phyloP scores from a whole-genome alignment of 2,113 vertebrate species.

The Oreamnos americanus region DNA sequence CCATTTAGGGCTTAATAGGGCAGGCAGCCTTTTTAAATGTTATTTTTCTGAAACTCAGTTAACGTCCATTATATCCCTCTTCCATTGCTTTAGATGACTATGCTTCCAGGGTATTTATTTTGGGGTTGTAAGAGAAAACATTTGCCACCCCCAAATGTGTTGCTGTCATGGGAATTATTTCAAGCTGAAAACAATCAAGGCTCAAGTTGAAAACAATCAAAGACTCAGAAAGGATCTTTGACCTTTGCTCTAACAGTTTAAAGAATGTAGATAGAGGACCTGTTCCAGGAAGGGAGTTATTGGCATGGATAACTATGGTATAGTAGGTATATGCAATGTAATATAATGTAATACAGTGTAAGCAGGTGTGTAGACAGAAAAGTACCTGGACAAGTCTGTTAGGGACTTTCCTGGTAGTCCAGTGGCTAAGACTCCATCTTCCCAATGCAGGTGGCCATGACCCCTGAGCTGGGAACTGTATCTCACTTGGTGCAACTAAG shows the following conservation, averaged over 20 bases:
- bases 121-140: neutral
- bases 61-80: neutral
- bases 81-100: neutral
- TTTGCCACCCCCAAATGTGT: neutral
- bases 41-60: neutral
- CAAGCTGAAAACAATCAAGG: neutral
- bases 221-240: neutral
- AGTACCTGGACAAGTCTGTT: neutral
- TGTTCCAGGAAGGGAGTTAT: neutral
- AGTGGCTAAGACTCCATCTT: neutral
- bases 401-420: neutral
- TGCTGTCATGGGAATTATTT: neutral
- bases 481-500: neutral
- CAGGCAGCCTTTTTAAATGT: neutral
- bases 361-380: neutral
- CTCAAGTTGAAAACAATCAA: neutral
- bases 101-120: constrained; percentile 11
- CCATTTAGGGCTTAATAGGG: constrained; percentile 17
- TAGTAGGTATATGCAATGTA: neutral
- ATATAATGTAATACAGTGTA: neutral
- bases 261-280: neutral
- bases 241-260: neutral
- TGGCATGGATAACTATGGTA: neutral
- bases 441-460: neutral
- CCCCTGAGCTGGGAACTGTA: neutral